Percentiles rank a stretch among this genome's conserved stretches.
phyloP scores from a whole-genome alignment of 2,113 vertebrate genomes.

The Parotia lawesii region DNA sequence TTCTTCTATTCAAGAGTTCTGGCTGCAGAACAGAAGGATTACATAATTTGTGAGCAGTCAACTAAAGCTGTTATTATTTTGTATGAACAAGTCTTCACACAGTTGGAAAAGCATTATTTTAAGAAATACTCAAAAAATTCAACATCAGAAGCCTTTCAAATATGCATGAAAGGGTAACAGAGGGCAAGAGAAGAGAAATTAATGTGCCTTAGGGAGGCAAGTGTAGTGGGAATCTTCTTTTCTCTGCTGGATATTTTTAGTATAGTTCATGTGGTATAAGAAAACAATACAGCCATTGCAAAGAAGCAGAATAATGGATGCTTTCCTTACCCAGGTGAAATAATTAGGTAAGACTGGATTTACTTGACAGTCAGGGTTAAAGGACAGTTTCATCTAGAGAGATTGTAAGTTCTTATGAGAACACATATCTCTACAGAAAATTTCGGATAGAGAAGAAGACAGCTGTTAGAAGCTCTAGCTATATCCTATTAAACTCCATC shows the following conservation, averaged over 20 bases:
- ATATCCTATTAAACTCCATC: not conserved
- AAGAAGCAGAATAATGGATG: not conserved
- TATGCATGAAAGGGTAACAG: not conserved
- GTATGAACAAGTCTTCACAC: not conserved
- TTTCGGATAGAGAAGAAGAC: not conserved
- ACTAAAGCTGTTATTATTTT: not conserved
- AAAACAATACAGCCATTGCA: not conserved
- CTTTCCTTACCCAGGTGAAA: constrained; percentile 18
- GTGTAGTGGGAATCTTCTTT: not conserved
- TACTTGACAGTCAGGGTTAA: not conserved
- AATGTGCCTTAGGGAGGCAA: not conserved
- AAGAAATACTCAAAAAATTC: not conserved
- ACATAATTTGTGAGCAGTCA: not conserved
- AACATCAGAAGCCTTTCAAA: not conserved
- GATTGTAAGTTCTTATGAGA: constrained; percentile 7
- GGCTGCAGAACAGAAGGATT: not conserved
- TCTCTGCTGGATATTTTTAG: not conserved
- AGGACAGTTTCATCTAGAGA: not conserved
- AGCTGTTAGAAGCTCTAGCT: not conserved
- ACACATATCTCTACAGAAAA: not conserved
- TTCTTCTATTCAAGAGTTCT: not conserved
- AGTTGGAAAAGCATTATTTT: not conserved
- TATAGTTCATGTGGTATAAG: not conserved
- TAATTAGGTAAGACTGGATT: constrained; percentile 34
- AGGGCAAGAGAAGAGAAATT: not conserved